Percentiles rank a stretch among this genome's conserved stretches.
phyloP scores from a whole-genome alignment of 2,888 invertebrate species.

The Mesoligia furuncula region DNA sequence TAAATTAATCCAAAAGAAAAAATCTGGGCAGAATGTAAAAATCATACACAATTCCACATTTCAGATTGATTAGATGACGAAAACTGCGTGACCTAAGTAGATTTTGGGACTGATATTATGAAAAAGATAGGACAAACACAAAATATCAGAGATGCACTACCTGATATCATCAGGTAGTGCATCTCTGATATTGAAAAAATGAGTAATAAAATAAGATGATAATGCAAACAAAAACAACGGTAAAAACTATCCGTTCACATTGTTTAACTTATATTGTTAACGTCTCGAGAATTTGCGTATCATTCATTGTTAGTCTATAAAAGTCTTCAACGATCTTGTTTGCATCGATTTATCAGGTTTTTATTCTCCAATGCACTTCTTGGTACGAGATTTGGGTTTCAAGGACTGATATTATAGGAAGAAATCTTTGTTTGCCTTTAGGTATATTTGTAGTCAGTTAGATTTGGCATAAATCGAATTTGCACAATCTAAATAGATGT shows the following conservation, averaged over 20 bases:
- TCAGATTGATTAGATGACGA: neutral
- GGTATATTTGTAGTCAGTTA: neutral
- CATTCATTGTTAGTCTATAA: conserved; percentile 26
- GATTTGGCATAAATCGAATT: neutral
- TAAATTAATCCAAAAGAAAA: neutral
- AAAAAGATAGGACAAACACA: conserved; percentile 8
- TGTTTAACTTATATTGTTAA: conserved; percentile 32
- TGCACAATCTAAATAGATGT: neutral
- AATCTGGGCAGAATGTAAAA: neutral
- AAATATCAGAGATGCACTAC: conserved; percentile 19
- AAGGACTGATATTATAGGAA: conserved; percentile 9
- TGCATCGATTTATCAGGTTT: conserved; percentile 29
- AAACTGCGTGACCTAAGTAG: neutral
- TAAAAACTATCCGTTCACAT: conserved; percentile 7
- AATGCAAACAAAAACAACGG: conserved; percentile 14
- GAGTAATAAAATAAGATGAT: too few species aligned
- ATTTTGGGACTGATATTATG: conserved; percentile 2
- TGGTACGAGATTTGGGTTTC: neutral
- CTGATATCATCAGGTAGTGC: too few species aligned
- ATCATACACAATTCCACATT: neutral
- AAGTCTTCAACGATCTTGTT: conserved; percentile 38
- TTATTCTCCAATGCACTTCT: conserved; percentile 18
- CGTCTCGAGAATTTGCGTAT: conserved; percentile 25
- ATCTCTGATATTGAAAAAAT: too few species aligned
- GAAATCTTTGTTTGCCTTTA: conserved; percentile 1